Conservation (phyloP, 2,113 vertebrate genomes). For the Peucedramus taeniatus region DNA sequence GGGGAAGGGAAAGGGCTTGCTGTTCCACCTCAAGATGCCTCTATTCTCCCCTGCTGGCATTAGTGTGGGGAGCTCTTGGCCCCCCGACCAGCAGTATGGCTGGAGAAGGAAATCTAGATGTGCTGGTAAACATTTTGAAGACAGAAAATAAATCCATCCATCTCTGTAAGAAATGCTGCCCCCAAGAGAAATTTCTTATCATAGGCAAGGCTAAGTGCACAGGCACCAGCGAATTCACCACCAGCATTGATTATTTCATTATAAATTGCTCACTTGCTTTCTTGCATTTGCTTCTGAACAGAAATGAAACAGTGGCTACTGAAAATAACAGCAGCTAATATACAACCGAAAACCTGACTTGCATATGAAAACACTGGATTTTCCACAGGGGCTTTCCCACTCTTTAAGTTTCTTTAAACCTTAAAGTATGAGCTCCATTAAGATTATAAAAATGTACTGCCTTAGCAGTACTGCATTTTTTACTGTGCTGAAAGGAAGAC, state of each 20-base stretch:
- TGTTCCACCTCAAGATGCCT: neutral
- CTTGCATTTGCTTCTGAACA: conserved; percentile 49
- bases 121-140: conserved; percentile 29
- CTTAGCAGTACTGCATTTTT: neutral
- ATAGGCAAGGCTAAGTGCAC: conserved; percentile 45
- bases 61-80: neutral
- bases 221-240: conserved; percentile 27
- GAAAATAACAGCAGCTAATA: conserved; percentile 46
- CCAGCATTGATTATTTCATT: conserved; percentile 52
- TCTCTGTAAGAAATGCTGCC: conserved; percentile 62
- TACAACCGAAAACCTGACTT: conserved; percentile 32
- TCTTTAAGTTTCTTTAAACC: conserved; percentile 50
- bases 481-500: neutral
- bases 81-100: neutral
- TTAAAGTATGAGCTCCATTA: conserved; percentile 11
- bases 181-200: conserved; percentile 63
- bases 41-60: neutral
- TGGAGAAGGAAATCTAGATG: neutral
- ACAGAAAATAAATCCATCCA: conserved; percentile 50
- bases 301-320: conserved; percentile 39
- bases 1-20: neutral
- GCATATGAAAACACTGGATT: conserved; percentile 46
- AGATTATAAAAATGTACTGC: conserved; percentile 15
- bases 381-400: conserved; percentile 53
- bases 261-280: conserved; percentile 49